phyloP scores from a whole-genome alignment of 1,140 invertebrate species.

The Drosophila lacertosa region DNA sequence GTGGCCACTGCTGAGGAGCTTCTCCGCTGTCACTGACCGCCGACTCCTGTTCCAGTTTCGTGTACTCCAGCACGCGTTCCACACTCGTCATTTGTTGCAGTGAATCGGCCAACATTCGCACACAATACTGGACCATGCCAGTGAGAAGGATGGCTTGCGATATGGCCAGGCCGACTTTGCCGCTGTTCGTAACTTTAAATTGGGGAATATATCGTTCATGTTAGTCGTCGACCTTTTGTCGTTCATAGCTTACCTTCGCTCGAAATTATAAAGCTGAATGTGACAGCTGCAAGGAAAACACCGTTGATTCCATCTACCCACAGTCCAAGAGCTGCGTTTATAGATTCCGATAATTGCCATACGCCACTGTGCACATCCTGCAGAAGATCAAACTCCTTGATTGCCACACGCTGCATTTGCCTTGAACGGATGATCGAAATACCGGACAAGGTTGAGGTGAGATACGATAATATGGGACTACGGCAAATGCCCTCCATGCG shows the following conservation, averaged over 20 bases:
- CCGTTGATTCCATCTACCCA: conserved; percentile 90
- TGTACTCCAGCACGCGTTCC: conserved; percentile 91
- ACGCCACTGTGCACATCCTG: conserved; percentile 88
- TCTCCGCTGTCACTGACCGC: conserved; percentile 55
- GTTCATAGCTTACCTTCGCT: conserved; percentile 62
- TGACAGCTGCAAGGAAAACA: conserved; percentile 86
- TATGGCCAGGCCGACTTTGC: conserved; percentile 91
- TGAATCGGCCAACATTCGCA: conserved; percentile 93
- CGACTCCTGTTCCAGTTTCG: conserved; percentile 85
- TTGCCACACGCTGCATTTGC: conserved; percentile 87
- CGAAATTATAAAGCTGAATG: conserved; percentile 86
- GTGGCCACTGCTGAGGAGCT: conserved; percentile 84
- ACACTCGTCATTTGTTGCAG: conserved; percentile 94
- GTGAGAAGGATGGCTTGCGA: conserved; percentile 92
- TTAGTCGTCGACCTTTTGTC: neutral
- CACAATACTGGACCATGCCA: conserved; percentile 93
- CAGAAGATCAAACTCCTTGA: conserved; percentile 88
- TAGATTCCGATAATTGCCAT: conserved; percentile 87
- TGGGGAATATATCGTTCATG: too few species aligned
- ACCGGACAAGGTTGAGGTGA: conserved; percentile 91
- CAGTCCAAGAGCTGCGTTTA: conserved; percentile 89
- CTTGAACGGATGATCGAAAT: conserved; percentile 92
- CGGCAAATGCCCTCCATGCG: conserved; percentile 90
- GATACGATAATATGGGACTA: conserved; percentile 93
- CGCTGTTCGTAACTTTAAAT: conserved; percentile 85